Base-by-base conservation (phyloP, 2,113 vertebrate genomes). In the Tricholaema leucomelas region DNA sequence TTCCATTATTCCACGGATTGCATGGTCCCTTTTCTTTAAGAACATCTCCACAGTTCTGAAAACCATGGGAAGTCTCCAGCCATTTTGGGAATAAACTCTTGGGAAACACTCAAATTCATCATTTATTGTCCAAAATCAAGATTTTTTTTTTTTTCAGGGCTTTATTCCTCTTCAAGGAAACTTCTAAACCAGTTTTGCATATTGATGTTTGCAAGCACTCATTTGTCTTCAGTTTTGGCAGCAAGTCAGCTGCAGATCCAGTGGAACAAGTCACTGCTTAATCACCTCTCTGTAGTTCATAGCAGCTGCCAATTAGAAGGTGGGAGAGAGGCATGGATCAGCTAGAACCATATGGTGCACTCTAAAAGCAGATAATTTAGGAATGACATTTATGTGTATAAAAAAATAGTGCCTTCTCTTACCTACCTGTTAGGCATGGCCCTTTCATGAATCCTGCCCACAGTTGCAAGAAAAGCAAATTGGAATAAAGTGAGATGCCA, bases 351-450 rank as follows among this genome's bases (percentile, higher is more conserved):
- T 85, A 77, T 94, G 92, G 74, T 83, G 88, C 79, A 50, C 94
- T 94, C 87, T 80, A 42, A 67, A 56, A 60, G 76, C 48, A 95
- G 96, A 54, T 92, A 61, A 94, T 96, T 96, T 94, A 95, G 95
- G 94, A 94, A 86, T 71, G 85, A 91, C 91, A 83, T 88, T 90
- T 92, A 93, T 93, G 96, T 91, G 93, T 91, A 86, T 72, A 90
- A 95, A 96, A 96, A 96, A 90, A 30, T 30, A 94, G 69, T 64
- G 61, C 90, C 90, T 92, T 75, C 85, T 88, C 93, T 90, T 89
- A 84, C 73, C 81, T 86, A 91, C 91, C 93, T 92, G 82, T n/a
- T 70, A 75, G 94, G 90, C 56, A 58, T 14, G 78, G 88, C 64
- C 83, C 54, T 83, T 86, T 35, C 85, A 73, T 30, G 46, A 81